Evolutionary conservation across 2,113 vertebrate species (phyloP), one percentile per base, ranked within the genome.

Genomic region (Leucopsar rothschildi): DNA sequence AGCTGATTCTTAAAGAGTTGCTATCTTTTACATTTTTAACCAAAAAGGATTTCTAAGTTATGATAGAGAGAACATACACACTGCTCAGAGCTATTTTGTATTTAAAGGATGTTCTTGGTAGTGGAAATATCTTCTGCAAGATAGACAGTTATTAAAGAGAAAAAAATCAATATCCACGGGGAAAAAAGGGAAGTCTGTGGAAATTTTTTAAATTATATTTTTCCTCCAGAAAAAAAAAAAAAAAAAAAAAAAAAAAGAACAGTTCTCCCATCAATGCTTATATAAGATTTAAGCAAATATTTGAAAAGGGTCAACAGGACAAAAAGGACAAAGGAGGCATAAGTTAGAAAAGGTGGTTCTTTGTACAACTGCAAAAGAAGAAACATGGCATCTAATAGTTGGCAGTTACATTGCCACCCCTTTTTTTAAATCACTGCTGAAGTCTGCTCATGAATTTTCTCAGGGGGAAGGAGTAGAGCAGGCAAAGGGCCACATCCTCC

Each of bases 211-310:
- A 1, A 35, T 40, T 81, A 10, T 23, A 33, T 78, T 86, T 84
- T 31, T 72, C 75, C 77, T 95, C 24, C n/a, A n/a, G n/a, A n/a
- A n/a, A n/a, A n/a, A 66, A 77, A 90, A 37, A 11, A 37, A 37
- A 37, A 37, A 37, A 37, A 80, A 45, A 83, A 82, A 79, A 91
- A 2, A 86, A 13, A 40, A 40, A 5, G 39, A 40, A 40, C 60
- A 84, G 33, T 52, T 82, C 37, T 37, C 64, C 61, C 42, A 60
- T 12, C 24, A 60, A 45, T 56, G 80, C 53, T 89, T 87, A 75
- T 49, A 76, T 53, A 75, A 90, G 75, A 75, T 49, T 79, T 53
- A 75, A 90, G 75, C 45, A 93, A 82, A 33, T 72, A 87, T 57
- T 72, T 93, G 28, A n/a, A 82, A 68, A 77, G 39, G 4, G 24